phyloP scores from a whole-genome alignment of 2,797 vertebrate species.

The Eospalax fontanierii region DNA sequence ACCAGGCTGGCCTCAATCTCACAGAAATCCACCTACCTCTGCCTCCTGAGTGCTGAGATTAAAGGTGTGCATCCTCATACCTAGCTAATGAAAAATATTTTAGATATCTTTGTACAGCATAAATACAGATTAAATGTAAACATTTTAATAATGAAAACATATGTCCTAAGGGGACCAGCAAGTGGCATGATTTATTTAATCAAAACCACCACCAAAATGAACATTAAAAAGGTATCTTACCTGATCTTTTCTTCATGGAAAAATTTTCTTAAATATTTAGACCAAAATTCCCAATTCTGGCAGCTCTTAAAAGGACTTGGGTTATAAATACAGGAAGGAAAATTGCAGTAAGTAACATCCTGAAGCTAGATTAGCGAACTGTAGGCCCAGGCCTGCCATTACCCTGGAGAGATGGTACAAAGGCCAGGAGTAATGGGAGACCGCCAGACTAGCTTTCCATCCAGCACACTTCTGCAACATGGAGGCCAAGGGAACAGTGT shows the following conservation, averaged over 20 bases:
- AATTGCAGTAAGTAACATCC: neutral
- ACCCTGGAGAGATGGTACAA: slow-evolving; percentile 5
- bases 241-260: neutral
- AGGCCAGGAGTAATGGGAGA: neutral
- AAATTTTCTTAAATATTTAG: slow-evolving; percentile 40
- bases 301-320: slow-evolving; percentile 33
- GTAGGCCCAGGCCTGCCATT: neutral
- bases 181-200: slow-evolving; percentile 85
- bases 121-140: slow-evolving; percentile 63
- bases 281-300: slow-evolving; percentile 40
- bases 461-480: neutral
- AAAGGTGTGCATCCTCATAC: no score
- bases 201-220: neutral
- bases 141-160: slow-evolving; percentile 65
- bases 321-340: slow-evolving; percentile 56
- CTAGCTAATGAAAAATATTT: slow-evolving; percentile 38
- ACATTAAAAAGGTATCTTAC: neutral
- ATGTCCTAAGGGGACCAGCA: slow-evolving; percentile 79
- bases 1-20: no score
- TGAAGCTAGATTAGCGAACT: neutral
- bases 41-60: no score
- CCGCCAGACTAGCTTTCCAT: neutral
- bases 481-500: neutral
- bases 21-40: no score
- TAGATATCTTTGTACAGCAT: slow-evolving; percentile 38